Base-by-base conservation (phyloP, 2,797 vertebrate genomes). In the Nothura maculosa region DNA sequence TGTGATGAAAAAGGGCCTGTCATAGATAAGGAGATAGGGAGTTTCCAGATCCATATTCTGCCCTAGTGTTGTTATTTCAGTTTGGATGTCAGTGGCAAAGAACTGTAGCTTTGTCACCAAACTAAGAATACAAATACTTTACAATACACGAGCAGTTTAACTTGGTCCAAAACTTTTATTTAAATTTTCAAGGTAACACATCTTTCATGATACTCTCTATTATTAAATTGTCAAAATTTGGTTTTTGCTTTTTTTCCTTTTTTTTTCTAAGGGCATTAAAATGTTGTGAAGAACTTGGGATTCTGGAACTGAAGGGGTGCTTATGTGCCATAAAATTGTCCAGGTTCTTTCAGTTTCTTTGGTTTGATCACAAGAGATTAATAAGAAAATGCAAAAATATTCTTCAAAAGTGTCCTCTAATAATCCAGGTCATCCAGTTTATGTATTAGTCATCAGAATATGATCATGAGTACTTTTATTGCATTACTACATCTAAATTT, bases 321-420 rank as follows among this genome's bases (percentile, higher is more conserved):
- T 52, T 68, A 0, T 30, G 12, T 50, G 5, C 73, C 12, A 21
- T 45, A 45, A 74, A 67, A n/a, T 5, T 77, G 16, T 64, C 57
- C 52, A 50, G 62, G 54, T 81, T 93, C 38, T 72, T 5, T 5
- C 40, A 45, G 14, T 48, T 87, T 74, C 36, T 90, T 85, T 45
- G 61, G 67, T 86, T 86, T 83, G 75, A 74, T 74, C 36, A 80
- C 32, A 19, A 52, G 50, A 81, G 27, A 30, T 57, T 87, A 40
- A 64, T 32, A 70, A 69, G 40, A 76, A 86, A 90, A 77, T 54
- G 63, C 8, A 57, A 6, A 54, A n/a, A 6, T 3, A 1, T 85
- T 95, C 52, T 84, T 90, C 43, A 68, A 28, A 86, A 83, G 50
- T 75, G 30, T 34, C 42, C 48, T 87, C 73, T 87, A 77, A 85